Evolutionary conservation across 2,888 invertebrate genomes (phyloP).

Genomic region (Bombylius discolor): DNA sequence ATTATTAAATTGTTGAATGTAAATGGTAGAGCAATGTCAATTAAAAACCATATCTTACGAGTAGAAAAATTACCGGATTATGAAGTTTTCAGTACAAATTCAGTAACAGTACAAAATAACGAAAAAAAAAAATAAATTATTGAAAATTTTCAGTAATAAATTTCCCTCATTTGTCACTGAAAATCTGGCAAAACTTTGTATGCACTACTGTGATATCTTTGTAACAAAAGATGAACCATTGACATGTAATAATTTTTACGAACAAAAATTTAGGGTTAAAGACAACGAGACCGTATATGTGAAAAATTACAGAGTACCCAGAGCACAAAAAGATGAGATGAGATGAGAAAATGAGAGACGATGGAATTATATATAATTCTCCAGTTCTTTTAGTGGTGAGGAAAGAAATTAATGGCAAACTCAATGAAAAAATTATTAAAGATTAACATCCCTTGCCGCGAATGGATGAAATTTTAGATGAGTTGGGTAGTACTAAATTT

Average conservation of each 20-base stretch:
- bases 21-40: background rate
- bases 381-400: no score
- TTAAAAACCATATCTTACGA: background rate
- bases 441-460: background rate
- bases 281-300: conserved; percentile 15
- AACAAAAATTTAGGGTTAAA: conserved; percentile 13
- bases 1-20: conserved; percentile 1
- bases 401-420: conserved; percentile 11
- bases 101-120: background rate
- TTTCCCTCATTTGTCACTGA: background rate
- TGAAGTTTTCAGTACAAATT: background rate
- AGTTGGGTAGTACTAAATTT: conserved; percentile 4
- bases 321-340: conserved; percentile 12
- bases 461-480: conserved; percentile 1
- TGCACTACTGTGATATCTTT: conserved; percentile 14
- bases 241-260: conserved; percentile 17
- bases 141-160: background rate
- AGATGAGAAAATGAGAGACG: conserved; percentile 11
- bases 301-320: conserved; percentile 16
- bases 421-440: conserved; percentile 7
- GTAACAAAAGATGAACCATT: conserved; percentile 12
- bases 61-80: background rate
- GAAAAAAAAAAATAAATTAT: background rate
- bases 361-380: conserved; percentile 15
- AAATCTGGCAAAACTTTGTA: conserved; percentile 5